Conservation (phyloP, 2,113 vertebrate genomes). For the Tautogolabrus adspersus region DNA sequence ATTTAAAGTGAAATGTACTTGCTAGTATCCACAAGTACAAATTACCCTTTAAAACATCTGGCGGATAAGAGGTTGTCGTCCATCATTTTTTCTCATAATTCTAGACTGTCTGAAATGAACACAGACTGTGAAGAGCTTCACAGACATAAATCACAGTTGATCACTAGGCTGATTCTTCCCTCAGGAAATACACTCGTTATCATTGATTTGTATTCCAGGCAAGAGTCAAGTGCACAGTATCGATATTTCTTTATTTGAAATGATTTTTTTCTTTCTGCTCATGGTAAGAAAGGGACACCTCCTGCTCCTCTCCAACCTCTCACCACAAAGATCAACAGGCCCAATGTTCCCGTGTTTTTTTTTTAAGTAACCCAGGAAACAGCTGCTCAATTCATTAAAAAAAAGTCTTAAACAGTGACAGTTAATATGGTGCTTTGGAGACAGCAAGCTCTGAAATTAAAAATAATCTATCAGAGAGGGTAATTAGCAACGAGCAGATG, state of each 20-base stretch:
- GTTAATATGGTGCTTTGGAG: conserved; percentile 71
- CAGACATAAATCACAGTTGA: not conserved
- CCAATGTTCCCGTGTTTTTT: conserved; percentile 32
- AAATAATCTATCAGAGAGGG: conserved; percentile 75
- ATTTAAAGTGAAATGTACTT: too few relatives aligned
- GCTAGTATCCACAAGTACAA: too few relatives aligned
- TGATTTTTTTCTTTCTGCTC: conserved; percentile 8
- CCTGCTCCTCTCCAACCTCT: conserved; percentile 32
- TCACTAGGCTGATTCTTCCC: not conserved
- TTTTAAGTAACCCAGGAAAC: conserved; percentile 76
- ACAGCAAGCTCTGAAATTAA: conserved; percentile 72
- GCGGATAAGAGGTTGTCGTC: too few relatives aligned
- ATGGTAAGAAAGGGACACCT: conserved; percentile 27
- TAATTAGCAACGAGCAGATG: conserved; percentile 73
- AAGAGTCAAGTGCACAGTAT: not conserved
- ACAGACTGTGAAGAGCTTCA: not conserved
- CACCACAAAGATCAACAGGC: conserved; percentile 49
- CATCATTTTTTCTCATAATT: too few relatives aligned
- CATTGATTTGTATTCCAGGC: conserved; percentile 20
- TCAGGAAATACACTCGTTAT: not conserved
- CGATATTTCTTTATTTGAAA: conserved; percentile 8
- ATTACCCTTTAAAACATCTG: too few relatives aligned
- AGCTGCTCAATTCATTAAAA: not conserved
- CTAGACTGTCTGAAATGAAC: not conserved
- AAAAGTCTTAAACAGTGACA: conserved; percentile 48